A percentile compares a stretch with the other conserved stretches of the same genome.
Evolutionary conservation across 2,113 vertebrate genomes (phyloP).

Genomic region (Peromyscus californicus): DNA sequence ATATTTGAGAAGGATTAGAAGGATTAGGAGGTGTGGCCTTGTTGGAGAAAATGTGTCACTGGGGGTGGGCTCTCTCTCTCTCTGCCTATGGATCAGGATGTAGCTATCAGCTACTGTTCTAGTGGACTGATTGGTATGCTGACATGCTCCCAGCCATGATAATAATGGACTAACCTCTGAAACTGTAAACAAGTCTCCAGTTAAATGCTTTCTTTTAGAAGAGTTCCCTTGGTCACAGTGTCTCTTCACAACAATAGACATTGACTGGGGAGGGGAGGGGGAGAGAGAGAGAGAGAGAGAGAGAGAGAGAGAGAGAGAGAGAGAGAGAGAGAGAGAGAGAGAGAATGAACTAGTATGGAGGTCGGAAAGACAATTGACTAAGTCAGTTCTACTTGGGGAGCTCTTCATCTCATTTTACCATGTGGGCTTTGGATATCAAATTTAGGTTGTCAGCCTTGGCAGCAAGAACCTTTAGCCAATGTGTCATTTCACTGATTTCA

Average conservation of each 20-base stretch:
- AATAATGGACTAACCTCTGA: background rate
- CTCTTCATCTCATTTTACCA: background rate
- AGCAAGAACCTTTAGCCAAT: background rate
- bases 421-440: background rate
- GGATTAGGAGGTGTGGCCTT: background rate
- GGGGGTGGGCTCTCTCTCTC: background rate
- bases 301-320: background rate
- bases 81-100: background rate
- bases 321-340: background rate
- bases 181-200: background rate
- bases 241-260: background rate
- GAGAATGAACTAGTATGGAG: background rate
- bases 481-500: background rate
- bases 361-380: background rate
- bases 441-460: background rate
- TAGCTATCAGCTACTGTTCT: background rate
- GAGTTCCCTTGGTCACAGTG: background rate
- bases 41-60: background rate
- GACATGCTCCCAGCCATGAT: background rate
- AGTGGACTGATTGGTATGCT: no score
- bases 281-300: background rate
- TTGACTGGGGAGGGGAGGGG: no score
- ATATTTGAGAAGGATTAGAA: background rate
- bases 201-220: background rate
- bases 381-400: background rate